Base-by-base conservation (phyloP, 2,888 invertebrate genomes). In the Epistrophe eligans region DNA sequence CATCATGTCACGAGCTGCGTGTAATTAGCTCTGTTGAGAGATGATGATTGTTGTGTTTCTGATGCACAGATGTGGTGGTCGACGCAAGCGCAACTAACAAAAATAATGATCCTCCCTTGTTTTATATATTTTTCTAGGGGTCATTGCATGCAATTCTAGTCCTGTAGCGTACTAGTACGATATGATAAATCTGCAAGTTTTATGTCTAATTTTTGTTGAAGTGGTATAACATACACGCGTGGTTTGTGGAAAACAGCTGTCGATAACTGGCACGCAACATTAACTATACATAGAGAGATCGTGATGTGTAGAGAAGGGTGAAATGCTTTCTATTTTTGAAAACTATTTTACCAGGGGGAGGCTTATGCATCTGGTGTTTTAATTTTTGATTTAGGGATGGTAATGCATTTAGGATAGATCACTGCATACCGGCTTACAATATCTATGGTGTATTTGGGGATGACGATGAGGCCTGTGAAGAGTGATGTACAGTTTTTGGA, bases 291-390 rank as follows among this genome's bases (percentile, higher is more conserved):
- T 24, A 15, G 24, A 50, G 43, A 62, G 55, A 72, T 77, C 79
- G 58, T 71, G 52, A 38, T 24, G 64, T 64, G 5, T 38, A 50
- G 73, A 62, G 85, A 87, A 87, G 87, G 87, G 87, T 87, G 87
- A 79, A 87, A 83, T 82, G 60, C 79, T 83, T 87, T 87, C 87
- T 87, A 87, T 87, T 87, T 79, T 70, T 35, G 32, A n/a, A 52
- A 52, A 73, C 52, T 35, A 72, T 66, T 84, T 77, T 43, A 55
- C 38, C 66, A 28, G 55, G 79, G 87, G 76, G 74, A 72, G 79
- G 72, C 66, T 79, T 70, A 5, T 76, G 66, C 87, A 87, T 82
- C 85, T 87, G 85, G 57, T 64, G 67, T 79, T 48, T 77, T 13
- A 55, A n/a, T 70, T 55, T 55, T 70, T 70, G 38, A 83, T 79